Conservation (phyloP, 2,797 vertebrate genomes). For the Ataeniobius toweri region DNA sequence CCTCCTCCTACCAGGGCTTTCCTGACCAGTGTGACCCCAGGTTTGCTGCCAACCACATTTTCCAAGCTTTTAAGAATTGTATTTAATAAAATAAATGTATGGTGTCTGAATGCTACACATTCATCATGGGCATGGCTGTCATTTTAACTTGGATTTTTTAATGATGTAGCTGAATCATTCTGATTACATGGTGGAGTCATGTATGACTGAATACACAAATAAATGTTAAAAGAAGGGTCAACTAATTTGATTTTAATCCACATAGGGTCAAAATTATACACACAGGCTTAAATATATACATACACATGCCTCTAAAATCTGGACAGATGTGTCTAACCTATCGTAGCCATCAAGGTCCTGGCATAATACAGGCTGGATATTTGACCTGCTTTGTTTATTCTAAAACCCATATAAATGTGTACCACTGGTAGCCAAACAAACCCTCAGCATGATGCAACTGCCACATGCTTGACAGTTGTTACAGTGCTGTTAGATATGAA, state of each 20-base stretch:
- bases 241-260: background rate
- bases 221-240: too few species aligned
- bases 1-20: background rate
- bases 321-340: slow-evolving; percentile 15
- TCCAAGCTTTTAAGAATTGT: slow-evolving; percentile 24
- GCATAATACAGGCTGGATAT: background rate
- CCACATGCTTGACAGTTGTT: background rate
- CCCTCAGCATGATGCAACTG: background rate
- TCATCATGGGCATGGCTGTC: background rate
- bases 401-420: background rate
- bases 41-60: slow-evolving; percentile 54
- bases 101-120: background rate
- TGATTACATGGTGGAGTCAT: too few species aligned
- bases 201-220: too few species aligned
- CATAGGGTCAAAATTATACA: background rate
- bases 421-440: background rate
- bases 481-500: background rate
- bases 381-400: background rate
- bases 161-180: background rate
- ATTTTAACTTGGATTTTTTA: background rate
- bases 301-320: background rate
- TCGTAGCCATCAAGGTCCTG: background rate
- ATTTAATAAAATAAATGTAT: background rate
- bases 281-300: background rate
- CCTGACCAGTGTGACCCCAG: slow-evolving; percentile 56